A percentile compares a stretch with the other conserved stretches of the same genome.
Evolutionary conservation across 2,113 vertebrate species (phyloP).

Genomic region (Chamaea fasciata): DNA sequence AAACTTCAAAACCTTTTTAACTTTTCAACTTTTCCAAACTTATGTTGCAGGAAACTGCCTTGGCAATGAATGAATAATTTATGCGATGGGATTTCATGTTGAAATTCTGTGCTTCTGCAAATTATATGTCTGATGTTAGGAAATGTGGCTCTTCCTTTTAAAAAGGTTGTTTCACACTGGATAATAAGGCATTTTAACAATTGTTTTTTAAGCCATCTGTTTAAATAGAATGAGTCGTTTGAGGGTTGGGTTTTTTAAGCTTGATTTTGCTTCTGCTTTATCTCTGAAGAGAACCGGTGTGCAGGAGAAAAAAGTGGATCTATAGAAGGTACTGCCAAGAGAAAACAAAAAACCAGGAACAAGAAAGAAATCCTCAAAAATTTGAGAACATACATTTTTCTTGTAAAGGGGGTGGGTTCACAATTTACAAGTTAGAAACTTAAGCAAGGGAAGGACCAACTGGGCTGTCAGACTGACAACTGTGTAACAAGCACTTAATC

Average conservation of each 20-base stretch:
- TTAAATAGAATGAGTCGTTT: neutral
- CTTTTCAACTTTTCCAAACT: neutral
- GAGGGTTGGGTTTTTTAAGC: neutral
- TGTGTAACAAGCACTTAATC: neutral
- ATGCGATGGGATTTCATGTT: neutral
- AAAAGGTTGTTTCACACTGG: neutral
- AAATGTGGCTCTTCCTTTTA: neutral
- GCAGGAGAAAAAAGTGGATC: neutral
- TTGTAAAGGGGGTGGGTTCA: neutral
- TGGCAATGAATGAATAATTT: conserved; percentile 12
- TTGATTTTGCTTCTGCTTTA: neutral
- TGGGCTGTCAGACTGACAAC: neutral
- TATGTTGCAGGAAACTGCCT: neutral
- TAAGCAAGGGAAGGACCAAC: neutral
- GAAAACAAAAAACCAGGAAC: neutral
- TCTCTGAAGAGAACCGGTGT: neutral
- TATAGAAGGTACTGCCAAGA: neutral
- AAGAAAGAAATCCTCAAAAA: neutral
- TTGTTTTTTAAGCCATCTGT: neutral
- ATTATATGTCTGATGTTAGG: neutral
- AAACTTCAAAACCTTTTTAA: conserved; percentile 5
- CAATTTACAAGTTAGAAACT: neutral
- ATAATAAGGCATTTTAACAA: neutral
- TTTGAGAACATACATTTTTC: neutral
- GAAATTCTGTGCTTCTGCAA: neutral